Evolutionary conservation across 2,113 vertebrate species (phyloP).

Genomic region (Syrrhaptes paradoxus): DNA sequence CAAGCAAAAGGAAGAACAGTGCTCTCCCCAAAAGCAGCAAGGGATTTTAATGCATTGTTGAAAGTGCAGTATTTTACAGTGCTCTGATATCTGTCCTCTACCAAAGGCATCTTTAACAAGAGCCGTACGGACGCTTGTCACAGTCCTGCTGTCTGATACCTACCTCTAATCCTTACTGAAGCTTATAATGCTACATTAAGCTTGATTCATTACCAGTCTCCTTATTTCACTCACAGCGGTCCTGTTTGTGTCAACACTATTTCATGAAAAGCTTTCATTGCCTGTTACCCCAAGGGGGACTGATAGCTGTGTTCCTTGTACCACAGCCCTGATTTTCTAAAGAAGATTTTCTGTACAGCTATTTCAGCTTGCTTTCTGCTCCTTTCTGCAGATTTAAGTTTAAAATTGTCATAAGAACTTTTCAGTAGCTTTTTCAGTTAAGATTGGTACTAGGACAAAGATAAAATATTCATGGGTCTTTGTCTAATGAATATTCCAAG

Average conservation of each 20-base stretch:
- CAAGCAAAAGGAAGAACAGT: neutral
- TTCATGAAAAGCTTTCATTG: neutral
- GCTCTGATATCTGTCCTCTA: neutral
- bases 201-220: neutral
- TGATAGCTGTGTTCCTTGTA: neutral
- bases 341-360: neutral
- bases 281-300: neutral
- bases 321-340: neutral
- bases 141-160: neutral
- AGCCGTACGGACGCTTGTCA: neutral
- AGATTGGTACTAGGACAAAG: neutral
- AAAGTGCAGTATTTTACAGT: neutral
- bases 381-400: neutral
- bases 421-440: neutral
- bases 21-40: neutral
- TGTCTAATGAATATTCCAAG: neutral
- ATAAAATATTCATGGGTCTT: neutral
- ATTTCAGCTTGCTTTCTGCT: neutral
- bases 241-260: constrained; percentile 14
- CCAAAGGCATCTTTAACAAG: neutral
- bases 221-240: neutral
- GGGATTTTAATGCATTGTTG: neutral
- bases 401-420: neutral
- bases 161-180: neutral
- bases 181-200: constrained; percentile 2